Percentiles rank a stretch among this genome's conserved stretches.
phyloP scores from a whole-genome alignment of 2,113 vertebrate genomes.

The Toxotes chatareus region DNA sequence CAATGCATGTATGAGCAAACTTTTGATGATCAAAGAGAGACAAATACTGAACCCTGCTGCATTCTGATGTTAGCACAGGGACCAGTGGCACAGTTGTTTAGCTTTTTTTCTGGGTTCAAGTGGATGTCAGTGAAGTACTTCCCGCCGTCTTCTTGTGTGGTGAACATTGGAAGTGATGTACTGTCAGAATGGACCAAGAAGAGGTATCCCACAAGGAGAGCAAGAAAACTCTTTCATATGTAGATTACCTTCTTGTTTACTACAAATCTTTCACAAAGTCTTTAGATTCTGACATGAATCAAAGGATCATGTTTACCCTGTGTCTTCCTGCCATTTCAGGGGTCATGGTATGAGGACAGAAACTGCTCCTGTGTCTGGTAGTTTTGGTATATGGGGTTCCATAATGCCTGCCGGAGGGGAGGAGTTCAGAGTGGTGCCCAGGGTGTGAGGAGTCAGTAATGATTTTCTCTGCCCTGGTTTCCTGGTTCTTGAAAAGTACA shows the following conservation, averaged over 20 bases:
- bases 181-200: conserved; percentile 23
- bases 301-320: conserved; percentile 10
- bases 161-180: conserved; percentile 23
- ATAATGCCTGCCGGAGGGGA: too few species aligned
- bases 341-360: too few species aligned
- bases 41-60: conserved; percentile 37
- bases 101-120: conserved; percentile 52
- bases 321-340: not conserved
- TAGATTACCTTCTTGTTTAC: conserved; percentile 64
- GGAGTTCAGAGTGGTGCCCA: too few species aligned
- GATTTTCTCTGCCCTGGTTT: too few species aligned
- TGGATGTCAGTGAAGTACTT: conserved; percentile 25
- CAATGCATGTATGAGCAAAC: conserved; percentile 16
- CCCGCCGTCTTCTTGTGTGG: conserved; percentile 12
- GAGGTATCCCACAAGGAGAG: conserved; percentile 41
- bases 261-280: conserved; percentile 37
- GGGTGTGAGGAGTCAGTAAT: too few species aligned
- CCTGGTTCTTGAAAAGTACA: too few species aligned
- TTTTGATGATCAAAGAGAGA: conserved; percentile 63
- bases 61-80: conserved; percentile 22
- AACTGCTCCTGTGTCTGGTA: too few species aligned
- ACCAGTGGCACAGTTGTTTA: conserved; percentile 15
- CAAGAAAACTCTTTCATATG: conserved; percentile 66
- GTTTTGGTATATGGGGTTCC: too few species aligned
- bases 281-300: conserved; percentile 49